Base-by-base conservation (phyloP, 2,888 invertebrate species). In the Lordiphosa fenestrarum region DNA sequence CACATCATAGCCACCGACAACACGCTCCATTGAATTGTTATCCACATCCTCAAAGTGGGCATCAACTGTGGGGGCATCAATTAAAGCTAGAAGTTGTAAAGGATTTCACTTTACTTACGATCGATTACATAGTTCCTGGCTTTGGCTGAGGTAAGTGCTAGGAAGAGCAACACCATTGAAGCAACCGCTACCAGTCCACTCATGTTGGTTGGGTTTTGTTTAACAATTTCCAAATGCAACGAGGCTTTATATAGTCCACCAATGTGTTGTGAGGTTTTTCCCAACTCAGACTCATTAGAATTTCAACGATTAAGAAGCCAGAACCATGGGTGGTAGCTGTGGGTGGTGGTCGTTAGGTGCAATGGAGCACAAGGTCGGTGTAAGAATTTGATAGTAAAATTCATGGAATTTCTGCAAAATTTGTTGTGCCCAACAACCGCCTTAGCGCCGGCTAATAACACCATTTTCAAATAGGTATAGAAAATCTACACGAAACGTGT, bases 1-100 rank as follows among this genome's bases (percentile, higher is more conserved):
- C 10, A 87, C 74, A 53, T 78, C 84, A 23, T 77, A 78, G 1
- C 88, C 88, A 7, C 88, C 88, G 4, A 88, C 88, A 37, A 88
- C 83, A 0, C 88, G 85, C 50, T 87, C 86, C 41, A 86, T 82
- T 2, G 87, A 86, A 21, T 42, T 69, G 39, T 56, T 56, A 3
- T 77, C 85, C 5, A 60, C 49, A 6, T 57, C 53, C 47, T 82
- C 81, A 19, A 87, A 86, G 55, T 80, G 73, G 6, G 70, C 75
- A 23, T 87, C 87, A 57, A 86, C 86, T 86, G 15, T 1, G 6
- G 2, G 2, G 15, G 15, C 2, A 4, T 13, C 3, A 40, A 3
- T 6, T 4, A 6, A 0, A 7, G 48, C 15, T 6, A 1, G 9
- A 3, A 13, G n/a, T 6, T 2, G 1, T 1, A 7, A 25, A 2